A percentile compares a stretch with the other conserved stretches of the same genome.
These are phyloP conservation scores for Drosophila tripunctata DNA, from an alignment of 2,888 invertebrate genomes.

Conservation along the genomic window DNA sequence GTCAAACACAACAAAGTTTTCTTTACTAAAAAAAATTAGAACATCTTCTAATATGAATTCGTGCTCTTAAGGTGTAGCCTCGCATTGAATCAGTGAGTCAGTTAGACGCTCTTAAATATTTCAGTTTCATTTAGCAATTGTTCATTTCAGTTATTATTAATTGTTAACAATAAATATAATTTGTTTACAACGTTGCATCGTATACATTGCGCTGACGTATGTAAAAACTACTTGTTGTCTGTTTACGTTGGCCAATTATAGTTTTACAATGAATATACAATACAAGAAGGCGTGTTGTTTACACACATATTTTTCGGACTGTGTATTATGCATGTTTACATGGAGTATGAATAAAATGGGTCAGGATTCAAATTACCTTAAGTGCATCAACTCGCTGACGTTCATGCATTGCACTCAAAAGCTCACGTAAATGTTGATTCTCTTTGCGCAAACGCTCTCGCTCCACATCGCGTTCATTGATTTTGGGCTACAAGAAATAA, in stretches of 20 bases:
- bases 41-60: too few species aligned
- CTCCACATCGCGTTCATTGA: slow-evolving; percentile 91
- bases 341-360: slow-evolving; percentile 15
- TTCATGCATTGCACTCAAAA: slow-evolving; percentile 87
- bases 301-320: background rate
- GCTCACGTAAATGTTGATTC: slow-evolving; percentile 89
- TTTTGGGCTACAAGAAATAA: slow-evolving; percentile 86
- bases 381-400: slow-evolving; percentile 84
- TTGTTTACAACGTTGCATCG: slow-evolving; percentile 11
- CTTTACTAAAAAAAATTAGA: too few species aligned
- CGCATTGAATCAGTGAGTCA: too few species aligned
- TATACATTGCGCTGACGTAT: too few species aligned
- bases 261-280: slow-evolving; percentile 4
- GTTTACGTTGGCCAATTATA: slow-evolving; percentile 7
- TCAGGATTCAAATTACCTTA: slow-evolving; percentile 66
- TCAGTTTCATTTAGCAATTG: slow-evolving; percentile 6
- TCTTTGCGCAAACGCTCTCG: slow-evolving; percentile 89
- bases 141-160: slow-evolving; percentile 7
- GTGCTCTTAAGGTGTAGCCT: too few species aligned
- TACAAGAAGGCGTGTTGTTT: background rate
- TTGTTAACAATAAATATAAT: slow-evolving; percentile 1
- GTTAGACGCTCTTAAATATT: too few species aligned
- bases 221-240: background rate
- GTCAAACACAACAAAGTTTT: too few species aligned
- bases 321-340: slow-evolving; percentile 5